Base-by-base conservation (phyloP, 2,888 invertebrate species). In the Chorisops tibialis region DNA sequence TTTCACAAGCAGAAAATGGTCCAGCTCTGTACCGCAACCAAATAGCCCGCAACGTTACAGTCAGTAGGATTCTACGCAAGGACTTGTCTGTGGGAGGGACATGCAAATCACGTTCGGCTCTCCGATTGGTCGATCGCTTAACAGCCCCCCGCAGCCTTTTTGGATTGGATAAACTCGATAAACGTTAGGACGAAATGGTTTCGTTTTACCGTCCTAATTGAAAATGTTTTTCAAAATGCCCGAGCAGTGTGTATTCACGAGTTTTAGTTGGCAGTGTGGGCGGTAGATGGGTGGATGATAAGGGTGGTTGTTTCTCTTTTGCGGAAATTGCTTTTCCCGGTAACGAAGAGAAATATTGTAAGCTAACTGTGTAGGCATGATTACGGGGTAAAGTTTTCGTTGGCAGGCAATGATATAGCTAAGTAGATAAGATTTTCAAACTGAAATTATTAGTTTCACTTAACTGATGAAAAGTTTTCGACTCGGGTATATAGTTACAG, bases 121-220 rank as follows among this genome's bases (percentile, higher is more conserved):
- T 66, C 64, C 65, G 69, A 70, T 71, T 71, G 71, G 71, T 68
- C 61, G 54, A 62, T 41, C 64, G 62, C 66, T 68, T 69, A 70
- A 56, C 67, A 67, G 68, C 69, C 70, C 69, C 67, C 67, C 61
- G 67, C 63, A 63, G 59, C 48, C 59, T 65, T 63, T 65, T 67
- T 67, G 66, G 64, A 65, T 69, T 68, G 63, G 67, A 59, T 65
- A 60, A 65, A 65, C 50, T 65, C 58, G 59, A 63, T 65, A 65
- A 65, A 65, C 51, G 64, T 62, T 64, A 59, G 59, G 35, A 24
- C 48, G 62, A 64, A 64, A 62, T 62, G 64, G 64, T 64, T 62
- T 61, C 61, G 41, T 54, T 64, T 64, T 64, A 52, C 43, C 43
- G 58, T 39, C 59, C 54, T 64, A 64, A 64, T 64, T 64, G 64